phyloP scores from a whole-genome alignment of 2,888 invertebrate genomes.

The Athetis lepigone region DNA sequence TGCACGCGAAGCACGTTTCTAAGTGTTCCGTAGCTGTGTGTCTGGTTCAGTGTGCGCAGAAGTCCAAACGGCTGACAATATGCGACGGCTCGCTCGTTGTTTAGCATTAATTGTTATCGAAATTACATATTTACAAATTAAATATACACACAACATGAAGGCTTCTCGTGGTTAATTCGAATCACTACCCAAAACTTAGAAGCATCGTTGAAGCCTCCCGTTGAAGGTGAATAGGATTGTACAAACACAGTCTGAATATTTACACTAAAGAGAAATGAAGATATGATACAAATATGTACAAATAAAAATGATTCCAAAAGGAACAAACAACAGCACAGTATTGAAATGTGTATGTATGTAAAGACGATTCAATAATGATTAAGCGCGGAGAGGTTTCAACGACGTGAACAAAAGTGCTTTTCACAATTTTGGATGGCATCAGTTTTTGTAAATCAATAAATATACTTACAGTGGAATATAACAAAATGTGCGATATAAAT shows the following conservation, averaged over 20 bases:
- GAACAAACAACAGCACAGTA: conserved; percentile 61
- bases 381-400: conserved; percentile 74
- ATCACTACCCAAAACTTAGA: conserved; percentile 75
- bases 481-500: conserved; percentile 80
- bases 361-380: conserved; percentile 46
- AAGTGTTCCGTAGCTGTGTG: conserved; percentile 55
- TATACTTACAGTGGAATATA: conserved; percentile 70
- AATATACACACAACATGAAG: conserved; percentile 84
- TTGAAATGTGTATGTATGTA: conserved; percentile 57
- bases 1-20: conserved; percentile 74
- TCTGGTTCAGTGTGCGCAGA: conserved; percentile 82
- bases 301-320: conserved; percentile 72
- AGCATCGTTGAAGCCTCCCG: conserved; percentile 78
- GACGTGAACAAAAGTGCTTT: conserved; percentile 65
- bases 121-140: conserved; percentile 88
- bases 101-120: conserved; percentile 85
- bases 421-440: conserved; percentile 80
- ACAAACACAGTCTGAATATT: conserved; percentile 67
- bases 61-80: conserved; percentile 84
- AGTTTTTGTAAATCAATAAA: conserved; percentile 71
- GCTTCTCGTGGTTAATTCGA: conserved; percentile 82
- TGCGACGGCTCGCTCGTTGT: conserved; percentile 85
- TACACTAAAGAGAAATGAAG: conserved; percentile 62
- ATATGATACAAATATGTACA: conserved; percentile 85
- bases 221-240: conserved; percentile 48